Base-by-base conservation (phyloP, 2,797 vertebrate genomes). In the Parotocinclus haroldoi region DNA sequence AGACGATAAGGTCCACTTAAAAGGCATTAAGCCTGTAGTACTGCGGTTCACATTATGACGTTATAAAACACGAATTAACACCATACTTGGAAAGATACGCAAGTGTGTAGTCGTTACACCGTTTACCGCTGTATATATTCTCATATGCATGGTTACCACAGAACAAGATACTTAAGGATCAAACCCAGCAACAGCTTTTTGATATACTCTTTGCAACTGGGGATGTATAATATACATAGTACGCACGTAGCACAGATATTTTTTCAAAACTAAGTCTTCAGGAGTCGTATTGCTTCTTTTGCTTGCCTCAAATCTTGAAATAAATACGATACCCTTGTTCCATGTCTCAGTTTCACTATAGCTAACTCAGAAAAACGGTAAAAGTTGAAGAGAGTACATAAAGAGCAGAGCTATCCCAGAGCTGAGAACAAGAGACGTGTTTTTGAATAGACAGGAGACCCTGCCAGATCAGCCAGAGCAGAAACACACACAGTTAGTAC, bases 251-350 rank as follows among this genome's bases (percentile, higher is more conserved):
- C 27, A 48, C 10, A 17, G 4, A 10, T 27, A n/a, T 44, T 10
- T 27, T 51, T 39, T 64, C 14, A 59, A 54, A 54, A 71, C 54
- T 62, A 53, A 18, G 17, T 51, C 55, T 71, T 62, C 11, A 49
- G 51, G 44, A 45, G 51, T 62, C 48, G 63, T 70, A 68, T 54
- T 73, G 73, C 64, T 69, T 39, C n/a, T 27, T 37, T 7, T 42
- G 53, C 36, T 37, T 13, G n/a, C 56, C 55, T 42, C 45, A 48
- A 53, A 48, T 39, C 46, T 14, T 65, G 27, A 66, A 38, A 45
- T n/a, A 56, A 19, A 66, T 19, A 2, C 17, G 4, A 13, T 7
- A 52, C 27, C 27, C 27, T 27, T 27, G 27, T 27, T 27, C 27
- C 27, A 27, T 27, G 27, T 27, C 27, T 27, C 27, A 27, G 27